Percentiles rank a stretch among this genome's conserved stretches.
phyloP scores from a whole-genome alignment of 2,888 invertebrate genomes.

The Polyommatus iphigenia region DNA sequence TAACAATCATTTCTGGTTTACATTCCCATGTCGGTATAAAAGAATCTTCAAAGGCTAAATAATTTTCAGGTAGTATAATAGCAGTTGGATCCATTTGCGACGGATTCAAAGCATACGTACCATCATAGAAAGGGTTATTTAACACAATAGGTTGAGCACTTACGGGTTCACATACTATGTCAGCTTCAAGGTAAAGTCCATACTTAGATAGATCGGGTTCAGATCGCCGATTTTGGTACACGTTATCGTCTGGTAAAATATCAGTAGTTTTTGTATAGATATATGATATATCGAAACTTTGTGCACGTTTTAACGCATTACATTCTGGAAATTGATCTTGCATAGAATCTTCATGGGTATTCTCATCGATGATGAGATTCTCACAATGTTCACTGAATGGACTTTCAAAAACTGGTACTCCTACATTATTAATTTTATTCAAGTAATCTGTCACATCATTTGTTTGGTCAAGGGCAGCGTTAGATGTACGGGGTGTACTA shows the following conservation, averaged over 20 bases:
- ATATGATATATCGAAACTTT: conserved; percentile 72
- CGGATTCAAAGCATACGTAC: conserved; percentile 63
- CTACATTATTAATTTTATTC: conserved; percentile 75
- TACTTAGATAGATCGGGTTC: conserved; percentile 74
- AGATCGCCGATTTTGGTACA: conserved; percentile 59
- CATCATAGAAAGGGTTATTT: conserved; percentile 77
- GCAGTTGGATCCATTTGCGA: conserved; percentile 59
- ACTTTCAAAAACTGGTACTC: conserved; percentile 65
- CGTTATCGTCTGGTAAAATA: conserved; percentile 51
- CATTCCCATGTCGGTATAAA: conserved; percentile 74
- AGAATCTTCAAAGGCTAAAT: conserved; percentile 77
- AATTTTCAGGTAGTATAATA: conserved; percentile 72
- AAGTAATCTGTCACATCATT: conserved; percentile 58
- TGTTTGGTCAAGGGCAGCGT: conserved; percentile 55
- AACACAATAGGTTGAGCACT: conserved; percentile 67
- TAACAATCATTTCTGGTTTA: conserved; percentile 60
- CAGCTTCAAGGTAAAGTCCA: conserved; percentile 66
- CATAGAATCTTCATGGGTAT: conserved; percentile 37
- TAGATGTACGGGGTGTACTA: conserved; percentile 45
- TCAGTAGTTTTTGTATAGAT: conserved; percentile 57
- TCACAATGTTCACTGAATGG: conserved; percentile 55
- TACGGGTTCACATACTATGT: conserved; percentile 60
- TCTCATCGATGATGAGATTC: conserved; percentile 50
- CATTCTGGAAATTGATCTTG: conserved; percentile 53
- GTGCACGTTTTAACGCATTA: conserved; percentile 63